Percentiles rank a stretch among this genome's conserved stretches.
Conservation (phyloP, 1,140 invertebrate species). For the Vollenhovia emeryi region DNA sequence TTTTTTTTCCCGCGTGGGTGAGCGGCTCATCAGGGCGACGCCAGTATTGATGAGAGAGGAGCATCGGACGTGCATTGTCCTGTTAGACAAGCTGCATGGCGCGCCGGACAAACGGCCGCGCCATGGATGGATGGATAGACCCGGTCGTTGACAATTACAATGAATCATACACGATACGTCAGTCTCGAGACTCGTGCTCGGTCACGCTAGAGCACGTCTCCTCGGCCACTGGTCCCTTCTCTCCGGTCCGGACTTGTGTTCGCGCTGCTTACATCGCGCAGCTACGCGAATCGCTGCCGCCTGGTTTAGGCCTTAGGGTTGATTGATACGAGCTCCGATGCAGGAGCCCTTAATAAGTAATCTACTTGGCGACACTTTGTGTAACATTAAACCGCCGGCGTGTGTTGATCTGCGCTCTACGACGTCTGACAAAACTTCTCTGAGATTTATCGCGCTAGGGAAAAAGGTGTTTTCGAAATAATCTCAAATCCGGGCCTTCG, state of each 20-base stretch:
- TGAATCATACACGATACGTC: slow-evolving; percentile 79
- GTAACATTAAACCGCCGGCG: not conserved
- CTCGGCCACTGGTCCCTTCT: slow-evolving; percentile 26
- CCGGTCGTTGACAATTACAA: slow-evolving; percentile 79
- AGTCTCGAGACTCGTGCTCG: slow-evolving; percentile 33
- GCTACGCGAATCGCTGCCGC: slow-evolving; percentile 30
- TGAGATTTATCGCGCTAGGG: not conserved
- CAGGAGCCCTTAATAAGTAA: not conserved
- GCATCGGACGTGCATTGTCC: slow-evolving; percentile 33
- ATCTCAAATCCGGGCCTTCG: not conserved
- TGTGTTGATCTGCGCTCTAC: not conserved
- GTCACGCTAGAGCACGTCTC: slow-evolving; percentile 31
- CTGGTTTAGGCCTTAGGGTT: not conserved
- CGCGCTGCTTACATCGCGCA: slow-evolving; percentile 40
- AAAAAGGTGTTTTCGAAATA: not conserved
- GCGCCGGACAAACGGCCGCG: slow-evolving; percentile 41
- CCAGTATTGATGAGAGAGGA: not conserved
- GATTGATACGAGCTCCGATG: slow-evolving; percentile 26
- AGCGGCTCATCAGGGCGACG: slow-evolving; percentile 25
- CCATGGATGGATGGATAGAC: slow-evolving; percentile 68
- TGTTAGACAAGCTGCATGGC: slow-evolving; percentile 18
- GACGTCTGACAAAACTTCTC: not conserved
- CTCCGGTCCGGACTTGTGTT: slow-evolving; percentile 5
- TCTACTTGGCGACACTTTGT: not conserved
- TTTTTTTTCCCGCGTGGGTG: slow-evolving; percentile 44